These are phyloP conservation scores for Plestiodon gilberti DNA, from an alignment of 2,113 vertebrate genomes.

Conservation along the genomic window DNA sequence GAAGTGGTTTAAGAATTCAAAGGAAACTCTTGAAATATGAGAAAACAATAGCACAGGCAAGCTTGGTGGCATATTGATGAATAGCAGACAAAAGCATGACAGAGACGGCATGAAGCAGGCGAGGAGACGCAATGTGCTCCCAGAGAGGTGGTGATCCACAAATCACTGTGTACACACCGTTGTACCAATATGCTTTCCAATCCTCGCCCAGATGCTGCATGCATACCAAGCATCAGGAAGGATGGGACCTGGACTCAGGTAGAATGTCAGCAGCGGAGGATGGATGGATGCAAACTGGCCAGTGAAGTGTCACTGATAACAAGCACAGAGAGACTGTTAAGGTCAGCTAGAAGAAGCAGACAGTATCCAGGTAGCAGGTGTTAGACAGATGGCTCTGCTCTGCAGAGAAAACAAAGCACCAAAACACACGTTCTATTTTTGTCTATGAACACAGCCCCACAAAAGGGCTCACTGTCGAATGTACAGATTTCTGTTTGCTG, in stretches of 20 bases:
- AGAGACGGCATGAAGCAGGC: background rate
- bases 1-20: background rate
- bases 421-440: background rate
- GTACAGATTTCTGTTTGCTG: background rate
- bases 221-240: background rate
- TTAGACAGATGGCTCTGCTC: conserved; percentile 7
- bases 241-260: background rate
- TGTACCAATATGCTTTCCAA: background rate
- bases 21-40: background rate
- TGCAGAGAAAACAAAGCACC: conserved; percentile 5
- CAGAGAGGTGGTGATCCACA: background rate
- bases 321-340: conserved; percentile 21
- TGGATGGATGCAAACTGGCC: conserved; percentile 17
- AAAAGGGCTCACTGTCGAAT: background rate
- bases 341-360: conserved; percentile 9
- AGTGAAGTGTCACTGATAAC: conserved; percentile 13
- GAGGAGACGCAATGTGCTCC: background rate
- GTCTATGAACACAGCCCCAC: background rate
- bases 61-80: background rate
- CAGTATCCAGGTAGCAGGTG: conserved; percentile 20
- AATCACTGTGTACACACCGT: background rate
- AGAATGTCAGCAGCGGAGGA: conserved; percentile 12
- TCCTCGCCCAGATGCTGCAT: background rate
- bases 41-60: background rate
- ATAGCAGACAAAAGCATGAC: background rate